Evolutionary conservation across 2,113 vertebrate genomes (phyloP), one percentile per base, ranked within the genome.

Genomic region (Panthera tigris): DNA sequence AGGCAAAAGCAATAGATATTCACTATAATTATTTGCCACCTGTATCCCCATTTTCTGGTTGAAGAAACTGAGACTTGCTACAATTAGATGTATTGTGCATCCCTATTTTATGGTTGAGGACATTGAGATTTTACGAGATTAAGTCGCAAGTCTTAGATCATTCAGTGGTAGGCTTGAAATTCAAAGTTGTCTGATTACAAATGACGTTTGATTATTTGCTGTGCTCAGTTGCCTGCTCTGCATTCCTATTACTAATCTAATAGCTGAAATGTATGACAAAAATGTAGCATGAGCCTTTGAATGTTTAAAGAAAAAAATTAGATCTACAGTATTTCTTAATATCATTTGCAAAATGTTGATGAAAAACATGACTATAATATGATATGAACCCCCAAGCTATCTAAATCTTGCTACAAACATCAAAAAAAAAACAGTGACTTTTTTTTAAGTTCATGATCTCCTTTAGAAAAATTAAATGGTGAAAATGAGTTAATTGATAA

Each of bases 401-500:
- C 78, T 91, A 96, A 96, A 74, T 97, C 52, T 91, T 94, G 39
- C 81, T 71, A 68, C 71, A 76, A 95, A 97, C 63, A 55, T 71
- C 36, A 66, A 94, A 93, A 98, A 96, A 96, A 97, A 97, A 95
- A 91, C 87, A 93, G 93, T 96, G 31, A 74, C 45, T 55, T 96
- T 83, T 97, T 98, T 98, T 92, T 86, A 98, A 97, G 91, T 78
- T 65, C 78, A 94, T 98, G 89, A 93, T 83, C 93, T 97, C 97
- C 97, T 98, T 96, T 95, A 95, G 79, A 98, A 98, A 98, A 98
- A 95, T 65, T 90, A 94, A 65, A 87, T 96, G 41, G 50, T 91
- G 16, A 89, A 97, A 98, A 96, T 86, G 23, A 89, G 41, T 97
- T 97, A 97, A 98, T 86, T 97, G 74, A 98, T 97, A 98, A 97